Evolutionary conservation across 1,140 invertebrate species (phyloP), one percentile per base, ranked within the genome.

Genomic region (Nomia melanderi): DNA sequence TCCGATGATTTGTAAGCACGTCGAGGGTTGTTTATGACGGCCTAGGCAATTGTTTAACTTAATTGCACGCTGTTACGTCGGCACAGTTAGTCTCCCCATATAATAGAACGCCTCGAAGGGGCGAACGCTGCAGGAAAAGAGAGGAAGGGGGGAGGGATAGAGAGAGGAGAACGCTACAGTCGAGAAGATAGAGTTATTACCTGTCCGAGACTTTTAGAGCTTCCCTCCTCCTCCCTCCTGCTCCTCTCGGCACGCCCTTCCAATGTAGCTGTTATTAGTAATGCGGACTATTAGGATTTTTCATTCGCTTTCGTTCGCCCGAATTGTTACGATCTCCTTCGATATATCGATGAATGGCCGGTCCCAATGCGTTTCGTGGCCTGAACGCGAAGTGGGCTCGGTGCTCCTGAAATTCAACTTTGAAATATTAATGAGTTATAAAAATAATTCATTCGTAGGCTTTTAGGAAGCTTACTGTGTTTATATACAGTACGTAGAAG

Each of bases 1-100:
- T n/a, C 54, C 66, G 83, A 87, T 90, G 87, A 90, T 90, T 89
- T 89, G 85, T 87, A 88, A 65, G 87, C 83, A 86, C 79, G 83
- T 85, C 86, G 56, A 79, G 81, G 72, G 80, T 89, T 91, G 86
- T 91, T 91, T 89, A 90, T 86, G 82, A 75, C 82, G 86, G 86
- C 77, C 87, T 84, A 80, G 80, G 84, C 89, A 90, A 90, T 91
- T 91, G 89, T 91, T 91, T 90, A 90, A 90, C 88, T 90, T 90
- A 90, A 91, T 91, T 91, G 90, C 87, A 90, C 81, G 84, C 83
- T 90, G 88, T 89, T 89, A 88, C 78, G 82, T 85, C 81, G 85
- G 85, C 84, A 89, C 86, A 87, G 87, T 87, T 90, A 87, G 86
- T 85, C 87, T 76, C 85, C 87, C 80, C 83, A 83, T 90, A 87